phyloP scores from a whole-genome alignment of 2,113 vertebrate species.

The Gasterosteus nipponicus region DNA sequence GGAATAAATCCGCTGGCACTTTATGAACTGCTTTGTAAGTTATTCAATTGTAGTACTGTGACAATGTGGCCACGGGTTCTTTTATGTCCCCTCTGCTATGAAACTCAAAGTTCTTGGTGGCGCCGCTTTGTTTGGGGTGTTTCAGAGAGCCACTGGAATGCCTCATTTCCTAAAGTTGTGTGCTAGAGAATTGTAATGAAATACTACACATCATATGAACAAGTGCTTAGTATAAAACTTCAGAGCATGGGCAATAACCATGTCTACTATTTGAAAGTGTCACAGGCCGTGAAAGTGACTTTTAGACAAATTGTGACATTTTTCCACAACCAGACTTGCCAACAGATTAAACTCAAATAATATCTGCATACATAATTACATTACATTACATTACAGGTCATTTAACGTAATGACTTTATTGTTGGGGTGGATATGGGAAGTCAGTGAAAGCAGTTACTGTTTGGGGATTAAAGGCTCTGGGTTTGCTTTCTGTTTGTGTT shows the following conservation, averaged over 20 bases:
- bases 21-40: slow-evolving; percentile 25
- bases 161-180: neutral
- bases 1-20: slow-evolving; percentile 10
- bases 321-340: neutral
- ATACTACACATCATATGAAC: neutral
- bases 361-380: too few species aligned
- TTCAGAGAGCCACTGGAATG: slow-evolving; percentile 11
- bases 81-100: slow-evolving; percentile 21
- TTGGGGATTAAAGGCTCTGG: neutral
- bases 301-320: neutral
- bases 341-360: neutral
- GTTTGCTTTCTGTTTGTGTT: neutral
- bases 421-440: neutral
- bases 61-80: slow-evolving; percentile 7
- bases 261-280: neutral
- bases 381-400: too few species aligned
- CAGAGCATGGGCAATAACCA: neutral
- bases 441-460: neutral
- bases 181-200: neutral
- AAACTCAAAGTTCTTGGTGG: slow-evolving; percentile 32
- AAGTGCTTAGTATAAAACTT: neutral
- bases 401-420: neutral
- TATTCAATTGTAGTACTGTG: slow-evolving; percentile 15
- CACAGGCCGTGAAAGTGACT: neutral
- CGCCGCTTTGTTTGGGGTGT: neutral